phyloP scores from a whole-genome alignment of 92 coral and sea anemone genomes.

The Umimayanthus chanpuru region DNA sequence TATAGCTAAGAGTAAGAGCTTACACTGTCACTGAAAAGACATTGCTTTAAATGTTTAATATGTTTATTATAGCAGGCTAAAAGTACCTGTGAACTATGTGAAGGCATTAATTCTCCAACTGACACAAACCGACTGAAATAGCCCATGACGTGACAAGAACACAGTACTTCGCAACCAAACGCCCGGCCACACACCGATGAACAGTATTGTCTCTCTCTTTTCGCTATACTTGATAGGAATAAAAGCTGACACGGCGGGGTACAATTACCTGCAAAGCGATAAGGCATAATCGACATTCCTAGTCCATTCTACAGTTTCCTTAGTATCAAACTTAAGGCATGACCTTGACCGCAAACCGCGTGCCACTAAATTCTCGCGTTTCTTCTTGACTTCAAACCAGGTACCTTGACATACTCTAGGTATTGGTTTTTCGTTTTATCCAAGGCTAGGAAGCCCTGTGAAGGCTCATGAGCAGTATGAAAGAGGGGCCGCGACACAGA shows the following conservation, averaged over 20 bases:
- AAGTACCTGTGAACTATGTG: neutral
- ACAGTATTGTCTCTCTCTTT: conserved; percentile 10
- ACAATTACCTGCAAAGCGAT: conserved; percentile 9
- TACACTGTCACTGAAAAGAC: neutral
- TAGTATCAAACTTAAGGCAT: neutral
- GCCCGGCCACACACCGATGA: neutral
- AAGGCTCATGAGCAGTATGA: conserved; percentile 42
- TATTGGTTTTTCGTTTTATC: neutral
- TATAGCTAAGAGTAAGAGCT: neutral
- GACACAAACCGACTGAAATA: neutral
- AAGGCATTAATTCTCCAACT: neutral
- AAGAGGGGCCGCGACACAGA: conserved; percentile 31
- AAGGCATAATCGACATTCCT: conserved; percentile 31
- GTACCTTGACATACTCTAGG: neutral
- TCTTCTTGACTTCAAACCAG: neutral
- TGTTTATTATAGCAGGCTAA: neutral
- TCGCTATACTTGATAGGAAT: neutral
- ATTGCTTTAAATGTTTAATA: neutral
- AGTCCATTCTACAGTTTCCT: conserved; percentile 16
- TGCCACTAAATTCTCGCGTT: neutral
- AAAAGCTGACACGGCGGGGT: conserved; percentile 4
- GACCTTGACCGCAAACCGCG: conserved; percentile 34
- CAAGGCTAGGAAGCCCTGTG: neutral
- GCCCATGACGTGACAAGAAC: neutral
- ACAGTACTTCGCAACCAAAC: neutral